A percentile compares a stretch with the other conserved stretches of the same genome.
Evolutionary conservation across 2,888 invertebrate genomes (phyloP).

Genomic region (Ceratothoa steindachneri): DNA sequence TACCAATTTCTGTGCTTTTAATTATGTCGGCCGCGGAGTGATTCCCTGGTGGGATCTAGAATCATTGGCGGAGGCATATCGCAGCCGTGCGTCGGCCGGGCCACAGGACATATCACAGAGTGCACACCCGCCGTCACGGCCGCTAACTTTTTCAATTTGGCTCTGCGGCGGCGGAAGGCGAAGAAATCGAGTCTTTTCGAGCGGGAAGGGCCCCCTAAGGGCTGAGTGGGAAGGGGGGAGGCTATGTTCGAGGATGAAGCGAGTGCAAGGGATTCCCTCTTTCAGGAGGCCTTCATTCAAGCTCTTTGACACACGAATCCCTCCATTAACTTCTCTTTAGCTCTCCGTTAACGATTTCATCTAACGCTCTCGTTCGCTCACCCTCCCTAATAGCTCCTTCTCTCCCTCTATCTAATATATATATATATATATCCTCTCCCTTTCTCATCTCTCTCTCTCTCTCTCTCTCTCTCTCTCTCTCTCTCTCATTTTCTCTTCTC

Average conservation of each 20-base stretch:
- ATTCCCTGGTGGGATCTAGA: not conserved
- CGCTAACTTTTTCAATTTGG: not conserved
- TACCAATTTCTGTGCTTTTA: not conserved
- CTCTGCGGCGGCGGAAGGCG: not conserved
- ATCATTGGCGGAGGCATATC: not conserved
- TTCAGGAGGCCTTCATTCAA: not conserved
- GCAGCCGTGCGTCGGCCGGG: not conserved
- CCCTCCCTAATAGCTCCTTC: too few species aligned
- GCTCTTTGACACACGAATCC: not conserved
- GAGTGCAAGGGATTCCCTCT: not conserved
- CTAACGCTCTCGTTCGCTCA: not conserved
- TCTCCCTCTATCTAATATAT: too few species aligned
- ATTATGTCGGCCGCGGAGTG: not conserved
- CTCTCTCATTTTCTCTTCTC: too few species aligned
- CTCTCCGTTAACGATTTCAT: not conserved
- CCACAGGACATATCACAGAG: not conserved
- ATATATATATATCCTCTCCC: too few species aligned
- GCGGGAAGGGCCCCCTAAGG: too few species aligned
- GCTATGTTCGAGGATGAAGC: not conserved
- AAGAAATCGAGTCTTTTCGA: not conserved
- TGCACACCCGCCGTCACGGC: not conserved
- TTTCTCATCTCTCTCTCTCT: too few species aligned
- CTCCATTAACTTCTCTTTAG: not conserved
- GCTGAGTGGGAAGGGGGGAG: too few species aligned
- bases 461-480: too few species aligned